These are phyloP conservation scores for Spea multiplicata DNA, from an alignment of 2,113 vertebrate genomes.

Conservation along the genomic window DNA sequence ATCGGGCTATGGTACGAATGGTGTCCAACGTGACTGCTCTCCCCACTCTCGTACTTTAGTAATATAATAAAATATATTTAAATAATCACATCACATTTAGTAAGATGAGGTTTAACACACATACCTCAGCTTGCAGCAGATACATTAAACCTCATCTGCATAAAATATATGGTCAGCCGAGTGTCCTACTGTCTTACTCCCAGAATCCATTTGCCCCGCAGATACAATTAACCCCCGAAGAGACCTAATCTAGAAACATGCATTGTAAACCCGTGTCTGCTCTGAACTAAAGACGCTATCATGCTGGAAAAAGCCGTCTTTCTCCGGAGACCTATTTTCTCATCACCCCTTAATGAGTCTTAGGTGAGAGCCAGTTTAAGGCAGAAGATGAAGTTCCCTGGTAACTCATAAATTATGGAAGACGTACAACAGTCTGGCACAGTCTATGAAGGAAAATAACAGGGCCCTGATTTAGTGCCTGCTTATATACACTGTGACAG, in stretches of 20 bases:
- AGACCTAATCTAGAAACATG: slow-evolving; percentile 15
- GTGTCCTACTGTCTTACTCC: background rate
- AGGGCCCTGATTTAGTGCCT: background rate
- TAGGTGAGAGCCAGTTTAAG: slow-evolving; percentile 24
- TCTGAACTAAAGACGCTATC: slow-evolving; percentile 26
- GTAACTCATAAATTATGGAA: slow-evolving; percentile 19
- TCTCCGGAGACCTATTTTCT: slow-evolving; percentile 18
- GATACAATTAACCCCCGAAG: slow-evolving; percentile 53
- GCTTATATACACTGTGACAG: background rate
- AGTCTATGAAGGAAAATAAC: background rate
- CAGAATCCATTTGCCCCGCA: slow-evolving; percentile 34
- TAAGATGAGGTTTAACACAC: background rate
- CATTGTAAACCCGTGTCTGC: slow-evolving; percentile 4
- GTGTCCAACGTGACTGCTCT: too few species aligned
- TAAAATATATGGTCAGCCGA: background rate
- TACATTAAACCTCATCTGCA: slow-evolving; percentile 1
- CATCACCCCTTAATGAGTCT: background rate
- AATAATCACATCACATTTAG: too few species aligned
- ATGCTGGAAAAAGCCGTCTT: slow-evolving; percentile 9
- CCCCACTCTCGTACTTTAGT: too few species aligned
- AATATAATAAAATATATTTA: too few species aligned
- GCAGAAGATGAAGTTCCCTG: background rate
- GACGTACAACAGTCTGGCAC: background rate
- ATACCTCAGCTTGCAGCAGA: background rate
- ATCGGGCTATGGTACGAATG: too few species aligned